Percentiles rank a stretch among this genome's conserved stretches.
Evolutionary conservation across 2,113 vertebrate genomes (phyloP).

Genomic region (Fregata magnificens): DNA sequence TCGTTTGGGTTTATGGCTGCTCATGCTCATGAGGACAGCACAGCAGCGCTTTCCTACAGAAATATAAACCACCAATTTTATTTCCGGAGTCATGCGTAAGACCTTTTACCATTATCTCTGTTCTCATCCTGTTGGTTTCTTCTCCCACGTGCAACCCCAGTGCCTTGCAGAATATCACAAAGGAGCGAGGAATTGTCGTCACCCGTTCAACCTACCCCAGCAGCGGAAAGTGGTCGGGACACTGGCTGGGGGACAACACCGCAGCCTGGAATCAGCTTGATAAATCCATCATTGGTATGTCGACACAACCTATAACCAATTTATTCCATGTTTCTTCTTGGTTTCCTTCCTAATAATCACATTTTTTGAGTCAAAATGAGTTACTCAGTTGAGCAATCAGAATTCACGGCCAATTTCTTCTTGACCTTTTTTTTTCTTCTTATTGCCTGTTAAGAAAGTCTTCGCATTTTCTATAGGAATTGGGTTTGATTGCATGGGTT

Average conservation of each 20-base stretch:
- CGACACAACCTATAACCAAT: rapidly evolving
- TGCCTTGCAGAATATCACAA: slow-evolving; percentile 33
- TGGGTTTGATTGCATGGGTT: no score
- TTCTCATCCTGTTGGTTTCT: background rate
- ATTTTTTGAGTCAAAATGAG: no score
- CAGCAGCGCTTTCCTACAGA: background rate
- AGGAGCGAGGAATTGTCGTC: slow-evolving; percentile 57
- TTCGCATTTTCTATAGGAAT: rapidly evolving
- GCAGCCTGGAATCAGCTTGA: slow-evolving; percentile 82
- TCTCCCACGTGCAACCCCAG: slow-evolving; percentile 33
- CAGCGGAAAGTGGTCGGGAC: slow-evolving; percentile 88
- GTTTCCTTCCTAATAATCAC: background rate
- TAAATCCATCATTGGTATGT: slow-evolving; percentile 87
- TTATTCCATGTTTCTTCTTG: background rate
- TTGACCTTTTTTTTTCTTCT: background rate
- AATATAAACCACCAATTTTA: background rate
- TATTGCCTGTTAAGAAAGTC: rapidly evolving
- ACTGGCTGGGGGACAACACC: slow-evolving; percentile 89
- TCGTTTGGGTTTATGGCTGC: background rate
- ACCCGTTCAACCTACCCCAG: slow-evolving; percentile 86
- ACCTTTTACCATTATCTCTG: background rate
- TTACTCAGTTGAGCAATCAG: no score
- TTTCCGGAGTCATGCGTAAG: background rate
- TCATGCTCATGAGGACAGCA: background rate
- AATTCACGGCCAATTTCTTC: background rate